Percentiles rank a stretch among this genome's conserved stretches.
These are phyloP conservation scores for Phytoseiulus persimilis DNA, from an alignment of 2,888 invertebrate species.

Conservation along the genomic window DNA sequence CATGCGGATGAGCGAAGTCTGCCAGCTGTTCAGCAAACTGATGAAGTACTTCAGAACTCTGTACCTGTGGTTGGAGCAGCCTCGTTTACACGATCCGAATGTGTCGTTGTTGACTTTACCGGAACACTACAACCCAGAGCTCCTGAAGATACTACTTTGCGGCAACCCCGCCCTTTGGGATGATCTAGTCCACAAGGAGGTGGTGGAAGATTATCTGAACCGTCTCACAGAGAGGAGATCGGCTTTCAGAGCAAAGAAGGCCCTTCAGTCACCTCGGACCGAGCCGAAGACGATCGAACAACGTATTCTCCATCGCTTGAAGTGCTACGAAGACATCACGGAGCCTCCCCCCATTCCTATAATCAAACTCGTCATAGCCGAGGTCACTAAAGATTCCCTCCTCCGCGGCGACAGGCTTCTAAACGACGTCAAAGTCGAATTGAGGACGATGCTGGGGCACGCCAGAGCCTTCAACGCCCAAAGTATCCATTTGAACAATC, in stretches of 20 bases:
- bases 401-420: slow-evolving; percentile 26
- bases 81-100: slow-evolving; percentile 61
- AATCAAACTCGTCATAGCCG: slow-evolving; percentile 52
- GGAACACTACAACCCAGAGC: slow-evolving; percentile 62
- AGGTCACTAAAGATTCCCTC: slow-evolving; percentile 51
- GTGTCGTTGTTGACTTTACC: slow-evolving; percentile 63
- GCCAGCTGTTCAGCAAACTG: slow-evolving; percentile 40
- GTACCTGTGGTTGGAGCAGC: slow-evolving; percentile 69
- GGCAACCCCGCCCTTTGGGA: slow-evolving; percentile 56
- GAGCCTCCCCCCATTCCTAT: slow-evolving; percentile 56
- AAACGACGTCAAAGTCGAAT: slow-evolving; percentile 41
- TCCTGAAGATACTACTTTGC: slow-evolving; percentile 55
- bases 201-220: slow-evolving; percentile 54
- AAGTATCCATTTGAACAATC: slow-evolving; percentile 40
- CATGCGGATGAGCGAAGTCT: slow-evolving; percentile 8
- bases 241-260: slow-evolving; percentile 40
- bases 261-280: slow-evolving; percentile 46
- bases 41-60: slow-evolving; percentile 59
- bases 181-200: slow-evolving; percentile 59
- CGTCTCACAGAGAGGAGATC: slow-evolving; percentile 46
- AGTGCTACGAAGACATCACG: slow-evolving; percentile 57
- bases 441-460: slow-evolving; percentile 47
- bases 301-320: slow-evolving; percentile 47
- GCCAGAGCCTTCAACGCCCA: slow-evolving; percentile 49
- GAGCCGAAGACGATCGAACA: slow-evolving; percentile 40